Base-by-base conservation (phyloP, 2,888 invertebrate species). In the Mystacides longicornis region DNA sequence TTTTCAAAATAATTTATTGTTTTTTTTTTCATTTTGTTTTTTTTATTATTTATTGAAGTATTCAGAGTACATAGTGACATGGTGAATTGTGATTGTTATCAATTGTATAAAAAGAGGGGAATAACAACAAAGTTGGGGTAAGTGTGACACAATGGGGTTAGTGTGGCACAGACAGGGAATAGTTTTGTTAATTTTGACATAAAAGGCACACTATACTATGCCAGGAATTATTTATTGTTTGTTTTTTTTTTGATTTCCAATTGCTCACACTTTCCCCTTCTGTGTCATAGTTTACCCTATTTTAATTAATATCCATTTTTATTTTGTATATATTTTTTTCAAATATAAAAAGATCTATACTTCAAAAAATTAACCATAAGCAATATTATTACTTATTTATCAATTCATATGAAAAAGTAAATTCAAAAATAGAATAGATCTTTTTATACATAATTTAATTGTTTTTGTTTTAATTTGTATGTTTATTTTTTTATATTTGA, bases 101-200 rank as follows among this genome's bases (percentile, higher is more conserved):
- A 43, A n/a, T 16, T 43, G 16, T 11, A 43, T 11, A 18, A 16
- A 43, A 43, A 43, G 43, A n/a, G 5, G n/a, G n/a, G n/a, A n/a
- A n/a, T n/a, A n/a, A n/a, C n/a, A n/a, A n/a, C 43, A 27, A 33
- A 20, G 37, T 18, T 1, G 21, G 46, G 77, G 77, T 77, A 72
- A 77, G 77, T 62, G 62, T 77, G 77, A 73, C 77, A 75, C 74
- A 74, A 73, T 75, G 72, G 76, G 76, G 71, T 68, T 51, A 64
- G 72, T 72, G 77, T 77, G 77, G 74, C 77, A 77, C 77, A 75
- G 77, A 74, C 74, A 76, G 77, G 76, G 74, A 53, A 45, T 51
- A 48, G 37, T 51, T 42, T 42, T 42, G 37, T 50, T 18, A n/a
- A n/a, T n/a, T n/a, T n/a, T n/a, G n/a, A n/a, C n/a, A n/a, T n/a